Percentiles rank a stretch among this genome's conserved stretches.
Evolutionary conservation across 1,140 invertebrate species (phyloP).

Genomic region (Phenacoccus solenopsis): DNA sequence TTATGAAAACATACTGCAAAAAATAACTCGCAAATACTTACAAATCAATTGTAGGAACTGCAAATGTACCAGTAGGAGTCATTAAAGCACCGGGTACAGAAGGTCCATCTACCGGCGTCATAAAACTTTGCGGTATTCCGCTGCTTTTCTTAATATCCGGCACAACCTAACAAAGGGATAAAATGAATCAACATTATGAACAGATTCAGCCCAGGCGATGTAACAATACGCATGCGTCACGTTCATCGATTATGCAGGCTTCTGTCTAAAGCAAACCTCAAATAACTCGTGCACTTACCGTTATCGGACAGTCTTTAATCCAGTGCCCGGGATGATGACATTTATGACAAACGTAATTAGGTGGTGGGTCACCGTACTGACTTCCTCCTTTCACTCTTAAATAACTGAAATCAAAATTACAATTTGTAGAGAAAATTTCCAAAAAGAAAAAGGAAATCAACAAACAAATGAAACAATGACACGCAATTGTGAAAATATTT

Average conservation of each 20-base stretch:
- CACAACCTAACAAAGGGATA: constrained; percentile 40
- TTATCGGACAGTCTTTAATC: constrained; percentile 71
- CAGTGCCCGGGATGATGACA: constrained; percentile 88
- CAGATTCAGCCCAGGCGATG: not conserved
- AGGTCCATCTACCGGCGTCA: constrained; percentile 82
- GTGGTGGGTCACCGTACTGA: constrained; percentile 75
- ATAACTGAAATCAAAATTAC: constrained; percentile 48
- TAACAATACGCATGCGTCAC: too few species aligned
- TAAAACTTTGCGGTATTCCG: constrained; percentile 94
- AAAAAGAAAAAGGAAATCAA: not conserved
- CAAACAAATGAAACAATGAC: not conserved
- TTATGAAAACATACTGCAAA: constrained; percentile 36
- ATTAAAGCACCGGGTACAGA: constrained; percentile 82
- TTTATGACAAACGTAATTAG: constrained; percentile 81
- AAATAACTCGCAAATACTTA: constrained; percentile 40
- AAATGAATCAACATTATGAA: constrained; percentile 23
- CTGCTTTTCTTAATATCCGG: constrained; percentile 83
- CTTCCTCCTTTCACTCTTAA: constrained; percentile 71
- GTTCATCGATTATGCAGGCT: too few species aligned
- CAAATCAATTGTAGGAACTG: constrained; percentile 82
- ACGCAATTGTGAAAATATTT: constrained; percentile 25
- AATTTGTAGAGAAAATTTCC: not conserved
- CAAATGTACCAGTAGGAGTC: constrained; percentile 82
- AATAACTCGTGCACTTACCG: constrained; percentile 18
- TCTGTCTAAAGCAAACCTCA: too few species aligned